Evolutionary conservation across 2,888 invertebrate species (phyloP), one percentile per base, ranked within the genome.

Genomic region (Zonitis immaculata): DNA sequence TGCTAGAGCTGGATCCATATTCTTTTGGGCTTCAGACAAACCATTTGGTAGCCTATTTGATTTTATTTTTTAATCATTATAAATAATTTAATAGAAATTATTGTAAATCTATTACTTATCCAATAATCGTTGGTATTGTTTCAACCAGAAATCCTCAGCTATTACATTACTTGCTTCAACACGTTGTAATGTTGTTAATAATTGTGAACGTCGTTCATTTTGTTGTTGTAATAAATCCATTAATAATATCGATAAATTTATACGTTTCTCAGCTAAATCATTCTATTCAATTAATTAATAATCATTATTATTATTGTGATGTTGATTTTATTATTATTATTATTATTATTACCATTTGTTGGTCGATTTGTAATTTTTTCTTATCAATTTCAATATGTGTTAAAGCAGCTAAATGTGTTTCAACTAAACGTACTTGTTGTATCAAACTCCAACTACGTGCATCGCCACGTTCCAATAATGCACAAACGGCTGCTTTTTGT

Each of bases 111-210:
- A 22, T 22, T 18, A 75, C 74, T 72, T 82, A 70, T 92, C 89
- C 70, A 93, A 79, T 42, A 94, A 75, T 61, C 85, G 82, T 73
- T 94, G 93, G 73, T 91, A 94, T 73, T 92, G 92, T 67, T 82
- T 79, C 58, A 89, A 75, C 89, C 89, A 89, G 72, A 87, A 89
- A 67, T 85, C 84, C 62, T 80, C 76, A 1, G 77, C 73, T 46
- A 72, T 76, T 60, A 77, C 76, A 54, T 76, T 78, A 60, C 79
- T 77, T 44, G 77, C 73, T 73, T 93, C 91, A 80, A 92, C 87
- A 67, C 84, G 85, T 64, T 82, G 79, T 66, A 90, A 76, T 0
- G 87, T 87, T 12, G 83, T 80, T 52, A 87, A 73, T 45, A 89
- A 76, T 68, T 89, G 84, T 53, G 79, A 75, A 60, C 85, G 80